Percentiles rank a stretch among this genome's conserved stretches.
Conservation (phyloP, 2,888 invertebrate genomes). For the Cerceris rybyensis region DNA sequence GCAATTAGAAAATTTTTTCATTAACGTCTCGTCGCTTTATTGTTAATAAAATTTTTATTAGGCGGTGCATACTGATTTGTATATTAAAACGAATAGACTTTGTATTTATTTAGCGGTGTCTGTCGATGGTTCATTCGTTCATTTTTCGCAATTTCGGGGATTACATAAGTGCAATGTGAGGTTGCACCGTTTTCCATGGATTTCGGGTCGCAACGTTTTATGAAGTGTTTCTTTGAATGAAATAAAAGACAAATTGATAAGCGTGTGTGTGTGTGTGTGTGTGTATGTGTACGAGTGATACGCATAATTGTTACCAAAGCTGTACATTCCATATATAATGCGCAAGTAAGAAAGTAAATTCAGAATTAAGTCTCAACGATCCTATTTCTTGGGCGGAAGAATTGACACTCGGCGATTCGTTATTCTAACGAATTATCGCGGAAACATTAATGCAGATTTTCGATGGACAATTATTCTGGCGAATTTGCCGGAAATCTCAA, state of each 20-base stretch:
- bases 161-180: constrained; percentile 16
- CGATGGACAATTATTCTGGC: constrained; percentile 1
- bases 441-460: not conserved
- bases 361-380: constrained; percentile 15
- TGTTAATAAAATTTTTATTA: constrained; percentile 9
- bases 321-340: constrained; percentile 49
- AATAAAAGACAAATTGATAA: not conserved
- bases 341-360: constrained; percentile 30
- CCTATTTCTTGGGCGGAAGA: constrained; percentile 17
- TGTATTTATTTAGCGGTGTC: constrained; percentile 46
- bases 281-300: constrained; percentile 35
- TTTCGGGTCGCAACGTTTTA: not conserved
- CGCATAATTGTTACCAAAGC: constrained; percentile 43
- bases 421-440: not conserved
- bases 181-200: constrained; percentile 1
- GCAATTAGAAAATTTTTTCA: constrained; percentile 28
- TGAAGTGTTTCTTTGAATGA: not conserved
- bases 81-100: constrained; percentile 23
- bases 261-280: not conserved
- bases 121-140: not conserved
- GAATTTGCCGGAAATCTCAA: not conserved
- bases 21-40: constrained; percentile 11
- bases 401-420: not conserved
- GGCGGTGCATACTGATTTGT: constrained; percentile 12
- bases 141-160: not conserved